Conservation (phyloP, 1,140 invertebrate genomes). For the Drosophila athabasca region DNA sequence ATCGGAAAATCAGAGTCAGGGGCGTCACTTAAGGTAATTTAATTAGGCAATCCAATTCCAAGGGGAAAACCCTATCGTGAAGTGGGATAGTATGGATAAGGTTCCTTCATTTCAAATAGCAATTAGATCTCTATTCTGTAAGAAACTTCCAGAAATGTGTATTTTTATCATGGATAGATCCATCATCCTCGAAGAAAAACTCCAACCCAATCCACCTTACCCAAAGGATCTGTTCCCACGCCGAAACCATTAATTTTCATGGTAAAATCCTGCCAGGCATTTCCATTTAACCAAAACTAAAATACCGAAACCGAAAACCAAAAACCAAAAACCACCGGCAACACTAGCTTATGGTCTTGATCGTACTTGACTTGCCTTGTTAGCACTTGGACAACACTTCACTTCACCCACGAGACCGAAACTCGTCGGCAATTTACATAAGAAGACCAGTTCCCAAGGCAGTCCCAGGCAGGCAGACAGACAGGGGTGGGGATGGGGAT, state of each 20-base stretch:
- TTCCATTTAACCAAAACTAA: constrained; percentile 10
- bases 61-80: too few species aligned
- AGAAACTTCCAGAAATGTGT: too few species aligned
- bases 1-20: not conserved
- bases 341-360: constrained; percentile 32
- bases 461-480: constrained; percentile 11
- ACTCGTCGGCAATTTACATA: constrained; percentile 69
- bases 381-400: constrained; percentile 70
- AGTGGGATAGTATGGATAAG: too few species aligned
- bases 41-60: constrained; percentile 21
- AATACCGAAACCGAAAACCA: too few species aligned
- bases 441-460: constrained; percentile 79
- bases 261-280: constrained; percentile 35
- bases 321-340: constrained; percentile 11
- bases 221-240: constrained; percentile 18
- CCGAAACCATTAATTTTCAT: constrained; percentile 33
- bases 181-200: too few species aligned
- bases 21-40: constrained; percentile 49
- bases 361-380: constrained; percentile 56
- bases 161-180: too few species aligned
- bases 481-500: constrained; percentile 6
- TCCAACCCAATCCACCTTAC: not conserved
- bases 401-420: constrained; percentile 68
- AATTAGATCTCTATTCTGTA: not conserved
- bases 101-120: not conserved